Percentiles rank a stretch among this genome's conserved stretches.
These are phyloP conservation scores for Endotricha flammealis DNA, from an alignment of 2,888 invertebrate species.

Conservation along the genomic window DNA sequence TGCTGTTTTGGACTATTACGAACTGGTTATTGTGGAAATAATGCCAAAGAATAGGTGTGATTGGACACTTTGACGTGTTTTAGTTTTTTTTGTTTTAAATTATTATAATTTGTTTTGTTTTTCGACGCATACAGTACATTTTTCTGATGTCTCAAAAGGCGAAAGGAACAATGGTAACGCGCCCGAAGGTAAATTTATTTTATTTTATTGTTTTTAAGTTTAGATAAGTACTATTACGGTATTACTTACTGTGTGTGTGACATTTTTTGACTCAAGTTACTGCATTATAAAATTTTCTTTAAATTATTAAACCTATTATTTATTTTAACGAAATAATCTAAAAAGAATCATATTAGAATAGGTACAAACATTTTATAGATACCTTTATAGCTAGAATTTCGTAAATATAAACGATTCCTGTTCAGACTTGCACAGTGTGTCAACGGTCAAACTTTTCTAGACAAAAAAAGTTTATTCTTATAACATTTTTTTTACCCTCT, in stretches of 20 bases:
- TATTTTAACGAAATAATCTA: background rate
- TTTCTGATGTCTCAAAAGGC: conserved; percentile 63
- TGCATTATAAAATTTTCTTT: background rate
- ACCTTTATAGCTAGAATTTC: background rate
- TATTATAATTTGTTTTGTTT: conserved; percentile 38
- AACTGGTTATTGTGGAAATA: conserved; percentile 40
- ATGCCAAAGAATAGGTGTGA: conserved; percentile 69
- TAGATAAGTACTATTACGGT: too few species aligned
- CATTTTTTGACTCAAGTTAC: too few species aligned
- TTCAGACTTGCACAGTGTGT: conserved; percentile 5
- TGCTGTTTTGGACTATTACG: conserved; percentile 35
- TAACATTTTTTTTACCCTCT: background rate
- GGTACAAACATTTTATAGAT: background rate
- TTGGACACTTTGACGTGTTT: conserved; percentile 56
- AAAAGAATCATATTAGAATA: background rate
- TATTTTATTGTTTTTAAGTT: background rate
- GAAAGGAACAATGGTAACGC: conserved; percentile 71
- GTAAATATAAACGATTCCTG: background rate
- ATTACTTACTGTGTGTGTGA: too few species aligned
- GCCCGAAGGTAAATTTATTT: conserved; percentile 52
- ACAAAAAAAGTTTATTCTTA: conserved; percentile 12
- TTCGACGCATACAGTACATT: conserved; percentile 30
- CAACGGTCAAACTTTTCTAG: conserved; percentile 17
- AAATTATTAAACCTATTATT: background rate
- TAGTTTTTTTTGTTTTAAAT: conserved; percentile 38